Evolutionary conservation across 2,797 vertebrate genomes (phyloP).

Genomic region (Silurus aristotelis): DNA sequence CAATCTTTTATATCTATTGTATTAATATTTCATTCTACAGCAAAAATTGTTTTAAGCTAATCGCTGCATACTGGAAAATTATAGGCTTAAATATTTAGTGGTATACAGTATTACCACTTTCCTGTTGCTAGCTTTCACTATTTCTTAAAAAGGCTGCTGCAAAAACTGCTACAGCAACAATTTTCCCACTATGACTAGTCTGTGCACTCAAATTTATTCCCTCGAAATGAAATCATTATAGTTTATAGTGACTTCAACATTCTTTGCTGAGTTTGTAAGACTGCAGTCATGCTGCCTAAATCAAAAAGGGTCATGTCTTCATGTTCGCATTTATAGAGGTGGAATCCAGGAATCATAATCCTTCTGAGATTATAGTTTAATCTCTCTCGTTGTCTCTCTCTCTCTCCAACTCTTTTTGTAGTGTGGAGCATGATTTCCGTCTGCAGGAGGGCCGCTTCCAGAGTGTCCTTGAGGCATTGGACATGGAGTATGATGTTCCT

Average conservation of each 20-base stretch:
- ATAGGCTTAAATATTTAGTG: not conserved
- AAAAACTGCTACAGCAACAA: slow-evolving; percentile 16
- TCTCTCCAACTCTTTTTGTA: slow-evolving; percentile 60
- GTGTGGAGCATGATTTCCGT: slow-evolving; percentile 95
- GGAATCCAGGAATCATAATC: slow-evolving; percentile 5
- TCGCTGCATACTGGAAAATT: not conserved
- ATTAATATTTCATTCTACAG: not conserved
- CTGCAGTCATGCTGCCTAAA: slow-evolving; percentile 1
- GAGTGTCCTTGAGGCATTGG: slow-evolving; percentile 77
- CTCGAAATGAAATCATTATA: slow-evolving; percentile 7
- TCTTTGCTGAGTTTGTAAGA: slow-evolving; percentile 12
- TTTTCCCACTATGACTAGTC: not conserved
- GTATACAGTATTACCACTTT: not conserved
- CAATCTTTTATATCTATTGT: not conserved
- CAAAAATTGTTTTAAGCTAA: not conserved
- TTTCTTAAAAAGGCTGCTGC: not conserved
- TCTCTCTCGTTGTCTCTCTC: slow-evolving; percentile 37
- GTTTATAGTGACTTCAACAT: slow-evolving; percentile 21
- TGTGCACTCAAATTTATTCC: not conserved
- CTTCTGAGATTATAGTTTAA: slow-evolving; percentile 17
- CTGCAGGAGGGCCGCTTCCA: slow-evolving; percentile 91
- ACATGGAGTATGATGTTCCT: slow-evolving; percentile 74
- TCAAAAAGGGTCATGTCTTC: slow-evolving; percentile 5
- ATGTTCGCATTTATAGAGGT: not conserved
- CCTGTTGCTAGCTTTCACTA: not conserved